A percentile compares a stretch with the other conserved stretches of the same genome.
Conservation (phyloP, 2,797 vertebrate genomes). For the Triplophysa yarkandensis region DNA sequence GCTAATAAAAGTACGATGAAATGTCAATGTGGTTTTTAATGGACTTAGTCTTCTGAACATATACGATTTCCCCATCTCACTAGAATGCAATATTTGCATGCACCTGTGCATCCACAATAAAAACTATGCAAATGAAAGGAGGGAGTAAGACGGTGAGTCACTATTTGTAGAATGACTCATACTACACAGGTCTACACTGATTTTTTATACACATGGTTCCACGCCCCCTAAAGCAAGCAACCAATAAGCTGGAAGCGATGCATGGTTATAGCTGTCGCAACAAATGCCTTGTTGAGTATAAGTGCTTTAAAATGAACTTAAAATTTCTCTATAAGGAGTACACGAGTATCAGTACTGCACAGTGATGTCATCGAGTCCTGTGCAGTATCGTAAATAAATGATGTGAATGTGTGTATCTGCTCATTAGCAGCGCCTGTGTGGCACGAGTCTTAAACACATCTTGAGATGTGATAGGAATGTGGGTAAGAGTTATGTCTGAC, state of each 20-base stretch:
- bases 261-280: neutral
- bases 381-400: neutral
- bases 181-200: neutral
- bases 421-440: neutral
- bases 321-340: neutral
- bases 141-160: neutral
- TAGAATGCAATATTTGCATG: neutral
- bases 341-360: neutral
- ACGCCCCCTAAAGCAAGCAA: neutral
- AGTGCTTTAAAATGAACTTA: neutral
- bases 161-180: neutral
- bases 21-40: neutral
- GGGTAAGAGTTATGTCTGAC: neutral
- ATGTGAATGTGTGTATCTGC: neutral
- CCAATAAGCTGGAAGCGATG: neutral
- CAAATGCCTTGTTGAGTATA: neutral
- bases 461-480: neutral
- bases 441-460: conserved; percentile 4
- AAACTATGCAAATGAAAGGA: neutral
- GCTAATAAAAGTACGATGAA: too few relatives aligned
- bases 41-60: neutral
- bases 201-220: too few relatives aligned
- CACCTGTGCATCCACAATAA: neutral
- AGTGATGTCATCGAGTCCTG: neutral
- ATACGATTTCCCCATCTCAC: neutral